phyloP scores from a whole-genome alignment of 1,140 invertebrate genomes.

The Cyclina sinensis region DNA sequence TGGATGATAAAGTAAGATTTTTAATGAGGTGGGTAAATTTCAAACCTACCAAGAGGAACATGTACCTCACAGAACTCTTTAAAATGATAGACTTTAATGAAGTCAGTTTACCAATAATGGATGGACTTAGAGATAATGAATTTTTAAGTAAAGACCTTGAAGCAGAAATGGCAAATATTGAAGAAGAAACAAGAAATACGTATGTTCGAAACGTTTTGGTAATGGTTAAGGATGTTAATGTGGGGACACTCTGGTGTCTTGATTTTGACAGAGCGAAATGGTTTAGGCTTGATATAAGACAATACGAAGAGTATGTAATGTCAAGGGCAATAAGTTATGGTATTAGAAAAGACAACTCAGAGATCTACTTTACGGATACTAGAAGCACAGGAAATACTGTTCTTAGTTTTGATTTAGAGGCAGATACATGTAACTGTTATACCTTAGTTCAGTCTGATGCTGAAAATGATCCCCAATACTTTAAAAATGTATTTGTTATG shows the following conservation, averaged over 20 bases:
- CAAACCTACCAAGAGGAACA: no score
- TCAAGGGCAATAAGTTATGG: not conserved
- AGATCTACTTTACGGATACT: not conserved
- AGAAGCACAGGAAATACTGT: not conserved
- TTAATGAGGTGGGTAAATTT: no score
- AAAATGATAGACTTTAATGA: no score
- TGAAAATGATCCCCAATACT: not conserved
- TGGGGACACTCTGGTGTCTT: not conserved
- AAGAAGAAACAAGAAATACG: no score
- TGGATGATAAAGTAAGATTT: no score
- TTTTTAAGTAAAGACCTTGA: no score
- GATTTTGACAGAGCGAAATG: slow-evolving; percentile 13
- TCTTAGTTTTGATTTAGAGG: not conserved
- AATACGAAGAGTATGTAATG: not conserved
- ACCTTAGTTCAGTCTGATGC: not conserved
- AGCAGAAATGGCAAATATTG: no score
- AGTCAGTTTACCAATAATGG: no score
- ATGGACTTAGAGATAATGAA: no score
- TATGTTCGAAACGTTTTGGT: not conserved
- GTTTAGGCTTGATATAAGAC: not conserved
- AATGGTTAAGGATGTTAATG: not conserved
- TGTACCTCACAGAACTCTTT: no score
- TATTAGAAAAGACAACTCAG: not conserved
- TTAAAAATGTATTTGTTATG: not conserved
- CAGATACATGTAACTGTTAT: not conserved